Conservation (phyloP, 2,888 invertebrate genomes). For the Athalia circularis region DNA sequence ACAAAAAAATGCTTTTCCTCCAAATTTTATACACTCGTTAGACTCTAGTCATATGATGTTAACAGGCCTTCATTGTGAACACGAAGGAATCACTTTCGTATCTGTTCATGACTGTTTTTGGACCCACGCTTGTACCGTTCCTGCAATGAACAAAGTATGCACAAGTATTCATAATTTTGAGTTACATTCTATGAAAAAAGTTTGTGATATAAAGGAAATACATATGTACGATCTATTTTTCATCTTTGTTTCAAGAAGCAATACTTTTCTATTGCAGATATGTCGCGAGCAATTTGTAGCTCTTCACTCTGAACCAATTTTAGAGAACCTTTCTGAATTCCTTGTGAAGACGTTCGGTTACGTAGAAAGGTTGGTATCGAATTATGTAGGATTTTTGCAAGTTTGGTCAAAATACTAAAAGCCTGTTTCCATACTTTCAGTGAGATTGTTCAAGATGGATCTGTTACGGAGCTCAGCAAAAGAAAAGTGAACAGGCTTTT, state of each 20-base stretch:
- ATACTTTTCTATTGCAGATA: slow-evolving; percentile 78
- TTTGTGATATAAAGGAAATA: not conserved
- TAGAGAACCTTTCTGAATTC: slow-evolving; percentile 89
- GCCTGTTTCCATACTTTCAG: slow-evolving; percentile 70
- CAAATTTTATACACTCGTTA: slow-evolving; percentile 98
- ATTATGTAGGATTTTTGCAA: slow-evolving; percentile 13
- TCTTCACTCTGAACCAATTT: slow-evolving; percentile 93
- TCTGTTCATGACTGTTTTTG: slow-evolving; percentile 99
- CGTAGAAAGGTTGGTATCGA: slow-evolving; percentile 76
- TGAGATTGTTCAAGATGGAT: slow-evolving; percentile 71
- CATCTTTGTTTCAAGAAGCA: not conserved
- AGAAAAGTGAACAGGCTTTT: slow-evolving; percentile 77
- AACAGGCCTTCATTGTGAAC: slow-evolving; percentile 92
- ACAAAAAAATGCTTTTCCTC: slow-evolving; percentile 98
- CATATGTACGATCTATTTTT: slow-evolving; percentile 29
- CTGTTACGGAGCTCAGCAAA: slow-evolving; percentile 46
- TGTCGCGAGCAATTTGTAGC: slow-evolving; percentile 99
- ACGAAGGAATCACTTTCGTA: slow-evolving; percentile 90
- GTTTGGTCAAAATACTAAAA: slow-evolving; percentile 11
- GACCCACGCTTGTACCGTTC: slow-evolving; percentile 95
- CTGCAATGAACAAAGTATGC: slow-evolving; percentile 89
- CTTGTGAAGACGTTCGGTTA: slow-evolving; percentile 83
- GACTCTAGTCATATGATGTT: slow-evolving; percentile 99
- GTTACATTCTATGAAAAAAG: not conserved
- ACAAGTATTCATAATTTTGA: not conserved